Percentiles rank a stretch among this genome's conserved stretches.
Conservation (phyloP, 2,888 invertebrate genomes). For the Meteorus colon region DNA sequence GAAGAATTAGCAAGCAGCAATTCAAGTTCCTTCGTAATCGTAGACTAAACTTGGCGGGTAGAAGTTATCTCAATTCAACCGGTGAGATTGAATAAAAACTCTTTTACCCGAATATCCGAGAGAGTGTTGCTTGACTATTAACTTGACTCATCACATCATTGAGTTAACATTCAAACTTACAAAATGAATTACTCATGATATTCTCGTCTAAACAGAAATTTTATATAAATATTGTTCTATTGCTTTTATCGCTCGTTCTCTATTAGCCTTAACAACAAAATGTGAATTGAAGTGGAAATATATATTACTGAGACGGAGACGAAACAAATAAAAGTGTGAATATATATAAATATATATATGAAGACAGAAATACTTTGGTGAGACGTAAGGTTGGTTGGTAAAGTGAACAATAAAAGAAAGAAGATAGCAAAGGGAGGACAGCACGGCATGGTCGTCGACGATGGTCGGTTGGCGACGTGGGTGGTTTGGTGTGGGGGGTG, state of each 20-base stretch:
- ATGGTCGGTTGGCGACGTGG: slow-evolving; percentile 46
- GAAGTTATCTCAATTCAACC: slow-evolving; percentile 28
- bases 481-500: slow-evolving; percentile 53
- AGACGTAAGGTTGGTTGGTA: slow-evolving; percentile 30
- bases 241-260: too few relatives aligned
- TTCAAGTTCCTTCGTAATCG: slow-evolving; percentile 34
- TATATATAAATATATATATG: background rate
- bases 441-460: slow-evolving; percentile 44
- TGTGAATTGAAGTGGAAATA: background rate
- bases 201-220: background rate
- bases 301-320: background rate
- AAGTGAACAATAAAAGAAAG: slow-evolving; percentile 49
- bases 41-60: slow-evolving; percentile 32
- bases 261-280: background rate
- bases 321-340: background rate
- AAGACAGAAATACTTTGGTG: background rate
- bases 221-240: background rate
- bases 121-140: slow-evolving; percentile 30
- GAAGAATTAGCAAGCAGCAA: slow-evolving; percentile 36
- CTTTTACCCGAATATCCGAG: slow-evolving; percentile 23
- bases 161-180: background rate
- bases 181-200: background rate
- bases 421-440: slow-evolving; percentile 38
- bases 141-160: background rate
- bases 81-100: slow-evolving; percentile 44